phyloP scores from a whole-genome alignment of 2,888 invertebrate species.

The Gnatocerus cornutus region DNA sequence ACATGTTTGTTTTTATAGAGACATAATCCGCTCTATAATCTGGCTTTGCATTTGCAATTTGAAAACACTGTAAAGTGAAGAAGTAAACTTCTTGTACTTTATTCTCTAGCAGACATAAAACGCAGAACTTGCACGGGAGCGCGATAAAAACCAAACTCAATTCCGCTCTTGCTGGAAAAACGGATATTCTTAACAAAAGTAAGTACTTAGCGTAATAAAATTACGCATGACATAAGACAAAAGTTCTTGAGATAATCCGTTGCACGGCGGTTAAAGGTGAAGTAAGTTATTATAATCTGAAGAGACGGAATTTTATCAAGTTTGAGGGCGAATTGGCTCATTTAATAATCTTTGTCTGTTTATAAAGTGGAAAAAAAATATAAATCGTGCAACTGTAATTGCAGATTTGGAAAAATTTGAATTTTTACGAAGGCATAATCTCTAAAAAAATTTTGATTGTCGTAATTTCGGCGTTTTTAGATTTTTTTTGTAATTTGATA shows the following conservation, averaged over 20 bases:
- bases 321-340: constrained; percentile 18
- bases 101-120: constrained; percentile 12
- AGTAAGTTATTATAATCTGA: constrained; percentile 24
- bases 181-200: constrained; percentile 28
- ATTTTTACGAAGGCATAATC: too few relatives aligned
- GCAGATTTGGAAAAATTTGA: too few relatives aligned
- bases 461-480: too few relatives aligned
- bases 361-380: too few relatives aligned
- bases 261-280: constrained; percentile 14
- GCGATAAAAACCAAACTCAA: constrained; percentile 17
- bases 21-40: constrained; percentile 10
- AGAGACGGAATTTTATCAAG: constrained; percentile 27
- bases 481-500: too few relatives aligned
- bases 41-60: constrained; percentile 13
- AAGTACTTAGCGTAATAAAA: constrained; percentile 30
- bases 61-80: constrained; percentile 11
- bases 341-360: too few relatives aligned
- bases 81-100: constrained; percentile 5
- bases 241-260: constrained; percentile 23
- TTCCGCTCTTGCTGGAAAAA: constrained; percentile 6
- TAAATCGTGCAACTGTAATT: too few relatives aligned
- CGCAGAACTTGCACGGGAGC: constrained; percentile 16
- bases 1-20: constrained; percentile 11
- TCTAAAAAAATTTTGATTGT: too few relatives aligned
- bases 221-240: constrained; percentile 28